Conservation (phyloP, 2,888 invertebrate genomes). For the Eueremaeus valkanovi region DNA sequence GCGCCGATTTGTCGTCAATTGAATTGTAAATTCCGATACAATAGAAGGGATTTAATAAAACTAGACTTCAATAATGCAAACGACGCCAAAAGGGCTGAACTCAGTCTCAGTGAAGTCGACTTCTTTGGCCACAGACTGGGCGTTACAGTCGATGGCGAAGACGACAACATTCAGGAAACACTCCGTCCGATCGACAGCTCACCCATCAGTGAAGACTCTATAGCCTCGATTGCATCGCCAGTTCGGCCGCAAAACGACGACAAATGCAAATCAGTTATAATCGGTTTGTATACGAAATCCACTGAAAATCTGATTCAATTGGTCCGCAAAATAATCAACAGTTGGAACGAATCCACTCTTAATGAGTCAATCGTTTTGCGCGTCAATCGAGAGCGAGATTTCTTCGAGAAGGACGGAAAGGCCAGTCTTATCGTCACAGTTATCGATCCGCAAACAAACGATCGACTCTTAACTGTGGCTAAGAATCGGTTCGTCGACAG, state of each 20-base stretch:
- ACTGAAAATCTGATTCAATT: not conserved
- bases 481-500: not conserved
- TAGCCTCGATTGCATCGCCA: not conserved
- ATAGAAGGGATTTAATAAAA: not conserved
- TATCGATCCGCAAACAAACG: not conserved
- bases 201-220: not conserved
- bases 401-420: not conserved
- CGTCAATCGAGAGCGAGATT: not conserved
- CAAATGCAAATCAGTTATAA: constrained; percentile 27
- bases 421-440: constrained; percentile 12
- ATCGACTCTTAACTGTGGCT: not conserved
- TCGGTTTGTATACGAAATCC: not conserved
- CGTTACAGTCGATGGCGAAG: not conserved
- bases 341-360: not conserved
- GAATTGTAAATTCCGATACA: constrained; percentile 2
- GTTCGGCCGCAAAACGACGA: constrained; percentile 2
- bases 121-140: not conserved
- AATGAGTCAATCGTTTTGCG: not conserved
- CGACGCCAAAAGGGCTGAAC: not conserved
- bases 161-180: not conserved
- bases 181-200: too few species aligned
- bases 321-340: not conserved
- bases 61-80: not conserved
- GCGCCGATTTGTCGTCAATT: not conserved
- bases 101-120: not conserved